phyloP scores from a whole-genome alignment of 2,113 vertebrate species.

The Progne subis region DNA sequence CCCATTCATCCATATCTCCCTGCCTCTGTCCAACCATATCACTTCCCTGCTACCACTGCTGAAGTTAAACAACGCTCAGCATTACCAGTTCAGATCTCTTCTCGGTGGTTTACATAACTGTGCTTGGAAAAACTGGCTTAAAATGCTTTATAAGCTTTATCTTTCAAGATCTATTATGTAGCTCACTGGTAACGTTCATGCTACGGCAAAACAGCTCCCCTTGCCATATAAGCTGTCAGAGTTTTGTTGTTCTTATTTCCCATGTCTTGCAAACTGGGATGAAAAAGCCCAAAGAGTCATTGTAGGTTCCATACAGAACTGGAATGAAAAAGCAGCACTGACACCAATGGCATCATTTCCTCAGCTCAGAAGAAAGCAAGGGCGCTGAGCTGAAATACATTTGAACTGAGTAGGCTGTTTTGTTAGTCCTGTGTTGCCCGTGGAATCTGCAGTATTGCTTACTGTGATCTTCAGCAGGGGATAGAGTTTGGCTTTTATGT shows the following conservation, averaged over 20 bases:
- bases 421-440: not conserved
- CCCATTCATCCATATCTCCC: not conserved
- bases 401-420: not conserved
- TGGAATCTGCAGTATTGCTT: not conserved
- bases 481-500: not conserved
- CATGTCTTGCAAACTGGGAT: not conserved
- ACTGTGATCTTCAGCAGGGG: not conserved
- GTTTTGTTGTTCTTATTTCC: not conserved
- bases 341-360: not conserved
- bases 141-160: constrained; percentile 10
- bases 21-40: not conserved
- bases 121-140: constrained; percentile 5
- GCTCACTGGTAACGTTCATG: not conserved
- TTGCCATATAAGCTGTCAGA: not conserved
- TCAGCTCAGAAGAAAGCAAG: not conserved
- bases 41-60: not conserved
- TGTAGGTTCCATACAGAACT: not conserved
- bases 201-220: not conserved
- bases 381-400: not conserved
- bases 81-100: not conserved
- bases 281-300: not conserved
- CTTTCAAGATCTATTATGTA: not conserved
- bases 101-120: not conserved
- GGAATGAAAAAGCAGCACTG: not conserved
- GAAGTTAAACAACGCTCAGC: not conserved